phyloP scores from a whole-genome alignment of 2,797 vertebrate genomes.

The Borostomias antarcticus region DNA sequence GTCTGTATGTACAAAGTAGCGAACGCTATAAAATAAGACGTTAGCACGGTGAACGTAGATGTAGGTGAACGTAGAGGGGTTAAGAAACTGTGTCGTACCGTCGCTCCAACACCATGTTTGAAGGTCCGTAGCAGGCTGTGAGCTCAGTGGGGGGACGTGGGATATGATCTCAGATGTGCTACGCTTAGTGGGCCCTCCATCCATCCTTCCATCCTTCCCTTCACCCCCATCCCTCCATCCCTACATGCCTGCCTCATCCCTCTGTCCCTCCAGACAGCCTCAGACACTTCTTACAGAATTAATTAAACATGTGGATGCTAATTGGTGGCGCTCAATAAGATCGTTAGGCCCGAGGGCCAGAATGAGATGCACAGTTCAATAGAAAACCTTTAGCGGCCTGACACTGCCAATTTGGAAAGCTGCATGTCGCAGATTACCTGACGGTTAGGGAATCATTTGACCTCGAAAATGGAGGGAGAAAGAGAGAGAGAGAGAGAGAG shows the following conservation, averaged over 20 bases:
- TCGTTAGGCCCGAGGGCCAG: conserved; percentile 43
- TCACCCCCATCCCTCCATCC: background rate
- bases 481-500: background rate
- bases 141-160: no score
- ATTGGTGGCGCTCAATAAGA: conserved; percentile 45
- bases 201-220: background rate
- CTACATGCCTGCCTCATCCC: conserved; percentile 18
- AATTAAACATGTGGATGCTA: conserved; percentile 57
- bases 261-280: no score
- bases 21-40: no score
- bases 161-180: no score
- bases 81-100: no score
- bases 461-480: conserved; percentile 4
- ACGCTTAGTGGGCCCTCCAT: background rate
- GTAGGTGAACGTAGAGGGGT: no score
- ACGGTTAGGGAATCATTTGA: conserved; percentile 45
- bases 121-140: no score
- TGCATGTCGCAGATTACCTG: conserved; percentile 35
- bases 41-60: no score
- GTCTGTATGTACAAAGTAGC: no score
- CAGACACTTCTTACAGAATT: conserved; percentile 39
- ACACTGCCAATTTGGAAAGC: conserved; percentile 41
- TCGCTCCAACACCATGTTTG: no score
- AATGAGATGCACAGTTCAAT: conserved; percentile 53
- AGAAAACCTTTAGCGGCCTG: conserved; percentile 52